Evolutionary conservation across 2,113 vertebrate species (phyloP), one percentile per base, ranked within the genome.

Genomic region (Phocoena phocoena): DNA sequence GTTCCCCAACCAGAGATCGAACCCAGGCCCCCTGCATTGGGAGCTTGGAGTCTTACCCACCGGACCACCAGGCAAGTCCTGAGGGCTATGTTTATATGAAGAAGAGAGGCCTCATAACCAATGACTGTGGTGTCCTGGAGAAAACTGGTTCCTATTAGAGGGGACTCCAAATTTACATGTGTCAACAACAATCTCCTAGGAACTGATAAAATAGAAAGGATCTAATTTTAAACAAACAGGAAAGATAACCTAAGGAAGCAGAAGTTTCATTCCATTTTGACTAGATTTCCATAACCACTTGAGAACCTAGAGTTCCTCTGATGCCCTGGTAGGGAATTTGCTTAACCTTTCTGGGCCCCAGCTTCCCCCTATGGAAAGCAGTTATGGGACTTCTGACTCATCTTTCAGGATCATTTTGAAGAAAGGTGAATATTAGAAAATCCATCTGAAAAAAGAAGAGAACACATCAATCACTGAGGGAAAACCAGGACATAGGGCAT

Each of bases 241-340:
- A 93, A 93, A 80, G 81, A 68, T 60, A 87, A 77, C 60, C 67
- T 25, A 65, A 41, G 68, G 80, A 96, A 97, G 93, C 95, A 96
- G 91, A 96, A 97, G 96, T 96, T 83, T 79, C 26, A 31, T 82
- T 97, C 96, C 79, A 60, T 71, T 88, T 77, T 89, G 91, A 95
- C 50, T 82, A 41, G 58, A 41, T 91, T 96, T 92, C 88, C 91
- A 80, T 44, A 82, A 90, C 91, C 89, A 17, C 73, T 28, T 1
- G 71, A 91, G 65, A 93, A 53, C 41, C 9, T n/a, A 55, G 60
- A 74, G 63, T 92, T 96, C 90, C 74, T 20, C 26, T 73, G 90
- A 80, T 76, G 55, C 68, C 76, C 7, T 44, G 47, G 50, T 41
- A 63, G 76, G 88, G 83, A 71, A 76, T 58, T 28, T 73, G 70